These are phyloP conservation scores for Syngnathus rostellatus DNA, from an alignment of 2,797 vertebrate genomes.

Conservation along the genomic window DNA sequence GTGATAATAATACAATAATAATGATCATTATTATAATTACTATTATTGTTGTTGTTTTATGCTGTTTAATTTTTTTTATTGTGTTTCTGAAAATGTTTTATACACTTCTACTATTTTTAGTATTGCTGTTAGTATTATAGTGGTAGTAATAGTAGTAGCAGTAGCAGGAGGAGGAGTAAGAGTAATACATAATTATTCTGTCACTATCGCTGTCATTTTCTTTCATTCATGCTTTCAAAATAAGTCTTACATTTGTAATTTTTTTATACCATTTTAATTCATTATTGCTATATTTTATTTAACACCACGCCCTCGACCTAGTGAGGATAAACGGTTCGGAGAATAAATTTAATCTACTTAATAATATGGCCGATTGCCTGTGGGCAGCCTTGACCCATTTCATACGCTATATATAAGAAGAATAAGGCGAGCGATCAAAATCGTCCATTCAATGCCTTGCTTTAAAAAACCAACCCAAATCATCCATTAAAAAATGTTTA, in stretches of 20 bases:
- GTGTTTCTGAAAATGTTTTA: too few species aligned
- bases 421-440: not conserved
- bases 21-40: too few species aligned
- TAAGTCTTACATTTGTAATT: not conserved
- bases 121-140: too few species aligned
- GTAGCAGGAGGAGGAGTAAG: too few species aligned
- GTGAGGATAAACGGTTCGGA: too few species aligned
- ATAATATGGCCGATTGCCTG: not conserved
- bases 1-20: not conserved
- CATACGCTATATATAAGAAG: not conserved
- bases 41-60: too few species aligned
- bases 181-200: not conserved
- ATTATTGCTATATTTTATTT: too few species aligned
- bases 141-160: not conserved
- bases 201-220: not conserved
- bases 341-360: too few species aligned
- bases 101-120: too few species aligned
- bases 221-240: not conserved
- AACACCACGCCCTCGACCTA: too few species aligned
- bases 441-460: not conserved
- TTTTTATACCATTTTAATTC: not conserved
- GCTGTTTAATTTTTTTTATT: too few species aligned
- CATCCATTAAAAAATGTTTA: not conserved
- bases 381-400: not conserved
- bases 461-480: not conserved